Percentiles rank a stretch among this genome's conserved stretches.
Evolutionary conservation across 2,797 vertebrate genomes (phyloP).

Genomic region (Clarias fuscus): DNA sequence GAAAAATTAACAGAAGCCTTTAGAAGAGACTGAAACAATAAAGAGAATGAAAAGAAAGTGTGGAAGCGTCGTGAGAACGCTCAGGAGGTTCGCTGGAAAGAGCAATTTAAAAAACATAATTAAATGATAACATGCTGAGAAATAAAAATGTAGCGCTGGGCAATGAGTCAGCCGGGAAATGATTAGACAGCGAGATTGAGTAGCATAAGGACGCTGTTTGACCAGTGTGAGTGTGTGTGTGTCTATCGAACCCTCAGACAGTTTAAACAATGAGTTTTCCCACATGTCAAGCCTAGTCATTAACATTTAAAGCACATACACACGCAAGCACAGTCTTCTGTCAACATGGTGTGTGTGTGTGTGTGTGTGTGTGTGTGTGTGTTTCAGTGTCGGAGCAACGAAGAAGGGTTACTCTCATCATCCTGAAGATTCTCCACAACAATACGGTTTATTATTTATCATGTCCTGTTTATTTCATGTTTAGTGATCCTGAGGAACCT

Average conservation of each 20-base stretch:
- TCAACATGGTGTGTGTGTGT: neutral
- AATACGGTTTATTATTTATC: neutral
- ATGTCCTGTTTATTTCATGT: neutral
- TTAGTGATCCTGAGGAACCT: neutral
- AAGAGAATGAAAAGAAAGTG: neutral
- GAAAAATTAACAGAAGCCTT: conserved; percentile 31
- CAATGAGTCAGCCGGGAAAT: conserved; percentile 60
- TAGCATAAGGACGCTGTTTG: conserved; percentile 42
- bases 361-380: neutral
- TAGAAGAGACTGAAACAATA: conserved; percentile 6
- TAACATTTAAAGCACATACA: conserved; percentile 55
- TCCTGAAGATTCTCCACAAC: neutral
- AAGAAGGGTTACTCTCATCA: neutral
- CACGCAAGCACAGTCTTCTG: neutral
- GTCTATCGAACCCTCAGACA: conserved; percentile 58
- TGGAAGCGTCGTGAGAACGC: neutral
- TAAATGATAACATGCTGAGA: conserved; percentile 39
- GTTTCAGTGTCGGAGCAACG: neutral
- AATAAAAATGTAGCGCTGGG: conserved; percentile 35
- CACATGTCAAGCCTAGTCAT: conserved; percentile 57
- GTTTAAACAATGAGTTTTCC: conserved; percentile 65
- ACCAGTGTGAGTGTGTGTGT: conserved; percentile 36
- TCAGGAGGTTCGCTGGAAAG: conserved; percentile 20
- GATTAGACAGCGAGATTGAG: conserved; percentile 54
- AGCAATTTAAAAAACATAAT: conserved; percentile 36